A percentile compares a stretch with the other conserved stretches of the same genome.
phyloP scores from a whole-genome alignment of 2,113 vertebrate genomes.

The Rhinogobius similis region DNA sequence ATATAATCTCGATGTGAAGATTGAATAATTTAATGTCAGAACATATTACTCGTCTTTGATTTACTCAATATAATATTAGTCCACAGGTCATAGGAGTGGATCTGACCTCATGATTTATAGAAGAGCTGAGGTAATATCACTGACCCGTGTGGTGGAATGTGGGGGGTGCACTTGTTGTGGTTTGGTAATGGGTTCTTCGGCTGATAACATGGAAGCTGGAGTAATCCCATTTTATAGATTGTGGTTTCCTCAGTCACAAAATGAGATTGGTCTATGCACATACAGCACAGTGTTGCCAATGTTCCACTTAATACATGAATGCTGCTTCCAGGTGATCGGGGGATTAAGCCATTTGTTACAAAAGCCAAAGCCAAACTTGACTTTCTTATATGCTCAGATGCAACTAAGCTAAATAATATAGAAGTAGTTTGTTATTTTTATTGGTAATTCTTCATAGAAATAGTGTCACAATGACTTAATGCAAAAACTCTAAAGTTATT shows the following conservation, averaged over 20 bases:
- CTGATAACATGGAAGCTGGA: conserved; percentile 40
- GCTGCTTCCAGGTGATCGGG: background rate
- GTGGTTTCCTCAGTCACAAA: conserved; percentile 46
- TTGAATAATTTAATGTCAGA: conserved; percentile 54
- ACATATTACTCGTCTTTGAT: conserved; percentile 40
- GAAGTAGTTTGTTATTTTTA: too few species aligned
- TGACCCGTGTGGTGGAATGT: conserved; percentile 22
- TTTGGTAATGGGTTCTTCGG: conserved; percentile 19
- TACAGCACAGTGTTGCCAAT: background rate
- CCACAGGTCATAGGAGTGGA: conserved; percentile 46
- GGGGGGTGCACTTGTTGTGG: background rate
- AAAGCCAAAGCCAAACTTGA: background rate
- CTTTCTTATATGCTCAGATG: background rate
- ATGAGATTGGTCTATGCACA: conserved; percentile 1
- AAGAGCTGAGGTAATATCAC: conserved; percentile 55
- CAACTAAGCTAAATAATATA: too few species aligned
- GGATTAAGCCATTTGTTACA: background rate
- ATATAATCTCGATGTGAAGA: conserved; percentile 62
- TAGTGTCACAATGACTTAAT: too few species aligned
- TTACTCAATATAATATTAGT: conserved; percentile 61
- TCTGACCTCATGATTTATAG: conserved; percentile 19
- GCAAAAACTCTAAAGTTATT: too few species aligned
- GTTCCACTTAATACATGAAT: background rate
- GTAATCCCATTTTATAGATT: conserved; percentile 54
- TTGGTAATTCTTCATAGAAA: too few species aligned